Base-by-base conservation (phyloP, 2,797 vertebrate genomes). In the Malurus splendens region DNA sequence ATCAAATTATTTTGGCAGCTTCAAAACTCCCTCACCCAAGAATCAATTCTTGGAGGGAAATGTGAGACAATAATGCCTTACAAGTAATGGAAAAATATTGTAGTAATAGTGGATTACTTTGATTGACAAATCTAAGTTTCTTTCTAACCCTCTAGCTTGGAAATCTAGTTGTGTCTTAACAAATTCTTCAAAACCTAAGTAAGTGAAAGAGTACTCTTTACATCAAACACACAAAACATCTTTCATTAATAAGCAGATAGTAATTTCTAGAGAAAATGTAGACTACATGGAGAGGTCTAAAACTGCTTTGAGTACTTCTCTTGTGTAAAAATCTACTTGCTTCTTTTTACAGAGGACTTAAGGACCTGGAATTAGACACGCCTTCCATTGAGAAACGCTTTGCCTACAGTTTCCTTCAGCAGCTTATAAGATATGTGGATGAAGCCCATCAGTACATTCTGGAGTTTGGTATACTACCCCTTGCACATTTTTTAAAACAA, bases 371-470 rank as follows among this genome's bases (percentile, higher is more conserved):
- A 75, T 94, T 99, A 82, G 99, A 99, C 88, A 98, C 98, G 0
- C 98, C 98, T 47, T 98, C 98, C 17, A 99, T 99, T 75, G 99
- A 99, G 95, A 99, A 99, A 78, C 97, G 99, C 8, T 99, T 99
- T 85, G 99, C 98, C 59, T 99, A 99, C 94, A 99, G 98, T 75
- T 98, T 99, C 82, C 98, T 99, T 60, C 98, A 99, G 92, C 98
- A 99, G 28, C 98, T 99, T 86, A 99, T 99, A 94, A 97, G 98
- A 71, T 99, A 98, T 2, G 98, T 99, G 64, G 98, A 99, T 75
- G 98, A 98, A 95, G 99, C 99, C 10, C 98, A 99, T 84, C 97
- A 98, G 50, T 98, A 99, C 90, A 98, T 99, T 97, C 95, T 98
- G 96, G 98, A 99, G 93, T 98, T 98, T 80, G 99, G 99, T 99